A percentile compares a stretch with the other conserved stretches of the same genome.
These are phyloP conservation scores for Myxocyprinus asiaticus DNA, from an alignment of 2,113 vertebrate species.

Conservation along the genomic window DNA sequence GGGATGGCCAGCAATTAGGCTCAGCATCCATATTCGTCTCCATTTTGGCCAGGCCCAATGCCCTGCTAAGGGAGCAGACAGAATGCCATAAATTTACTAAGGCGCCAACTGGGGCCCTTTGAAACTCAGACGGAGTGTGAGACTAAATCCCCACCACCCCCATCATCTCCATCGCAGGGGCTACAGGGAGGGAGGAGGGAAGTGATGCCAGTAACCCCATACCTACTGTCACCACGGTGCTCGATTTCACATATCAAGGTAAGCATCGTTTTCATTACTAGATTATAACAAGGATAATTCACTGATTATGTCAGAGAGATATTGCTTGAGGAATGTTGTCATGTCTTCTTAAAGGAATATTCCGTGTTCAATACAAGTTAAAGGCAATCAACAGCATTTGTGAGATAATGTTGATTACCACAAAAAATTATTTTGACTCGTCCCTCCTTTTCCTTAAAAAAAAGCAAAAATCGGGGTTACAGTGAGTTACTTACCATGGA, in stretches of 20 bases:
- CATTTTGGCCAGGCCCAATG: slow-evolving; percentile 51
- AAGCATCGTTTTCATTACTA: neutral
- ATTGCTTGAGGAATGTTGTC: neutral
- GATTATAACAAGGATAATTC: neutral
- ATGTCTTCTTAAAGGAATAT: too few species aligned
- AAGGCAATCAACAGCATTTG: too few species aligned
- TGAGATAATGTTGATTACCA: too few species aligned
- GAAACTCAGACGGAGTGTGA: slow-evolving; percentile 56
- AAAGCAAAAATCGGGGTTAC: too few species aligned
- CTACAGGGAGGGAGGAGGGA: too few species aligned
- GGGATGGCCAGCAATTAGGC: slow-evolving; percentile 62
- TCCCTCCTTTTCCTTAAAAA: too few species aligned
- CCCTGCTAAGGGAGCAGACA: slow-evolving; percentile 37
- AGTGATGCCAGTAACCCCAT: too few species aligned
- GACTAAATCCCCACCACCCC: slow-evolving; percentile 19
- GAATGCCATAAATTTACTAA: slow-evolving; percentile 61
- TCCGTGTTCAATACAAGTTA: too few species aligned
- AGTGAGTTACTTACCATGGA: too few species aligned
- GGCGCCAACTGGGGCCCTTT: slow-evolving; percentile 57
- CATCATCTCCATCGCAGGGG: too few species aligned
- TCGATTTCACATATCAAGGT: neutral
- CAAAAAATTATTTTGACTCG: too few species aligned
- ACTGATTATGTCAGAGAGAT: neutral
- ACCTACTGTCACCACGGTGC: neutral
- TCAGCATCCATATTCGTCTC: slow-evolving; percentile 57